These are phyloP conservation scores for Aegithalos caudatus DNA, from an alignment of 2,113 vertebrate genomes.

Conservation along the genomic window DNA sequence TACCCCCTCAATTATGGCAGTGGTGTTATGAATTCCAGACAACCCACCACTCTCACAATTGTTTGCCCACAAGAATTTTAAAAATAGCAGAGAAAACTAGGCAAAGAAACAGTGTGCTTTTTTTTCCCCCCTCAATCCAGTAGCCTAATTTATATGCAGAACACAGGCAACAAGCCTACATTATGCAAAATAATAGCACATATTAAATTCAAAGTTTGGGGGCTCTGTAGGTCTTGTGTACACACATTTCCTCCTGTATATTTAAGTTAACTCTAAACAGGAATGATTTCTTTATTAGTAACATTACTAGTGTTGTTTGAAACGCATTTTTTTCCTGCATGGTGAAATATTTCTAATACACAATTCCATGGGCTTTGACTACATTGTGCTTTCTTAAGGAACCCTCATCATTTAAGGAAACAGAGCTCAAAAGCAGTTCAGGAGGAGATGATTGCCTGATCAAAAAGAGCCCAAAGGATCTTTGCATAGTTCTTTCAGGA, in stretches of 20 bases:
- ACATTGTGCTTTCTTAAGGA: not conserved
- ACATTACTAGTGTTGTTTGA: not conserved
- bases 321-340: not conserved
- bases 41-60: not conserved
- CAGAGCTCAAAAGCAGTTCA: not conserved
- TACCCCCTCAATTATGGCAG: not conserved
- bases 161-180: not conserved
- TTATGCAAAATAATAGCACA: conserved; percentile 5
- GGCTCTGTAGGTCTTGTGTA: not conserved
- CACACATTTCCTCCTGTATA: not conserved
- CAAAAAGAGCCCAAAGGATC: no score
- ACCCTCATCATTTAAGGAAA: not conserved
- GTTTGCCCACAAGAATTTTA: not conserved
- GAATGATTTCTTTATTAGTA: not conserved
- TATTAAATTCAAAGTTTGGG: not conserved
- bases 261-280: not conserved
- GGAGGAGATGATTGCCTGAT: not conserved
- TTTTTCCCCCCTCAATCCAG: rapidly evolving
- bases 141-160: not conserved
- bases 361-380: not conserved
- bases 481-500: not conserved
- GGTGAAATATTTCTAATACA: not conserved
- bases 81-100: not conserved
- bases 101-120: not conserved
- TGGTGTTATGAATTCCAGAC: not conserved